Evolutionary conservation across 1,140 invertebrate species (phyloP), one percentile per base, ranked within the genome.

Genomic region (Hormaphis cornu): DNA sequence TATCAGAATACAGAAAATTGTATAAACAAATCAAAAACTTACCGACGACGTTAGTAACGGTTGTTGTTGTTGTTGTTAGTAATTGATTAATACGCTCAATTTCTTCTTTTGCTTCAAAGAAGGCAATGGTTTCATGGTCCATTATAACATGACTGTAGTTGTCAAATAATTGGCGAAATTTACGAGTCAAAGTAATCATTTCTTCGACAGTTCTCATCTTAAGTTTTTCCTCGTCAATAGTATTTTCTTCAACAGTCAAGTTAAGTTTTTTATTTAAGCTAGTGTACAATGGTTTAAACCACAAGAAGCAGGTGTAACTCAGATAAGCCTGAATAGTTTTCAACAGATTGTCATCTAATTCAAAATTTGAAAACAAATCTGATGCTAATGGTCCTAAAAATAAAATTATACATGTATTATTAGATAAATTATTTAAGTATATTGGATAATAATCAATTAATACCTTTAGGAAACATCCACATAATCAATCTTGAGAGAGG

Each of bases 381-480:
- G n/a, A 28, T 30, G n/a, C 14, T 35, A 66, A 48, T 35, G 61
- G 61, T 22, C 61, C 61, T 66, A 33, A 30, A 46, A 33, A 16
- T n/a, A 28, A 44, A 61, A 48, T 22, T 35, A 24, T 9, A 63
- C 30, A 61, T n/a, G n/a, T 33, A 35, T 18, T 16, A 66, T 42
- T 50, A 22, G 16, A 30, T 14, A 12, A 7, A 22, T 63, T 28
- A 18, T 9, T 44, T 3, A 30, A 30, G 35, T 40, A 40, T 40
- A 40, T 20, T 10, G 30, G 2, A 44, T 26, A 30, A 44, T 28
- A 14, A 54, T 22, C n/a, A 18, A 16, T 33, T 10, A 53, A 7
- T 58, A 66, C 61, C 61, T 50, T 66, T 50, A 33, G 61, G 61
- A 9, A 66, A 66, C 33, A 66, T 14, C 61, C 61, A 66, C 18